Percentiles rank a stretch among this genome's conserved stretches.
Conservation (phyloP, 1,140 invertebrate species). For the Teleogryllus occipitalis region DNA sequence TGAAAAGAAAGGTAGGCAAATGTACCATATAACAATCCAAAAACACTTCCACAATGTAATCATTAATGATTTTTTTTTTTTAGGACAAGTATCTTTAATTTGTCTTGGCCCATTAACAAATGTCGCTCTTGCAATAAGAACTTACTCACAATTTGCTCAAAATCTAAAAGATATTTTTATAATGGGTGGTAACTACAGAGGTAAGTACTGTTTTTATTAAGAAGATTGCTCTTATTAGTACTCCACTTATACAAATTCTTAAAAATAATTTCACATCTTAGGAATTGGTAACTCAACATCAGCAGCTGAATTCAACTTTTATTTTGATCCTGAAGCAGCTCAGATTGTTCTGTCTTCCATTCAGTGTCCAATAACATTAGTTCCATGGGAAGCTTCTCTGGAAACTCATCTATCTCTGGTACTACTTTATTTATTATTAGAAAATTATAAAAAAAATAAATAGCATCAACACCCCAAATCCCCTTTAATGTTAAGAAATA, state of each 20-base stretch:
- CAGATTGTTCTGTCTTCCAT: slow-evolving; percentile 52
- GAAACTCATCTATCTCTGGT: slow-evolving; percentile 41
- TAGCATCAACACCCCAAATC: not conserved
- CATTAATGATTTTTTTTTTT: slow-evolving; percentile 22
- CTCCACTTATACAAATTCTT: not conserved
- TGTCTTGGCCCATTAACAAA: slow-evolving; percentile 69
- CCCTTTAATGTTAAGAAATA: not conserved
- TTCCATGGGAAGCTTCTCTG: slow-evolving; percentile 56
- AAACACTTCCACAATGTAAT: not conserved
- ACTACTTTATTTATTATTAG: slow-evolving; percentile 27
- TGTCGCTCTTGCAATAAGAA: slow-evolving; percentile 57
- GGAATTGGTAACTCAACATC: slow-evolving; percentile 57
- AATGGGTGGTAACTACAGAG: slow-evolving; percentile 69
- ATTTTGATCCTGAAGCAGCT: slow-evolving; percentile 67
- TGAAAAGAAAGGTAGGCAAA: slow-evolving; percentile 18
- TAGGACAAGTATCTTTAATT: slow-evolving; percentile 48
- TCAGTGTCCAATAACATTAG: slow-evolving; percentile 46
- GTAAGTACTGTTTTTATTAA: slow-evolving; percentile 32
- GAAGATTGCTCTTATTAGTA: not conserved
- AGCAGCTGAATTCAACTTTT: slow-evolving; percentile 73
- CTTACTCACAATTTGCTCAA: slow-evolving; percentile 52
- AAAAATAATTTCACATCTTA: slow-evolving; percentile 27
- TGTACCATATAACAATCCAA: not conserved
- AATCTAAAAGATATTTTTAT: slow-evolving; percentile 55
- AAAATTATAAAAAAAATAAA: not conserved